Base-by-base conservation (phyloP, 1,140 invertebrate species). In the Contarinia nasturtii region DNA sequence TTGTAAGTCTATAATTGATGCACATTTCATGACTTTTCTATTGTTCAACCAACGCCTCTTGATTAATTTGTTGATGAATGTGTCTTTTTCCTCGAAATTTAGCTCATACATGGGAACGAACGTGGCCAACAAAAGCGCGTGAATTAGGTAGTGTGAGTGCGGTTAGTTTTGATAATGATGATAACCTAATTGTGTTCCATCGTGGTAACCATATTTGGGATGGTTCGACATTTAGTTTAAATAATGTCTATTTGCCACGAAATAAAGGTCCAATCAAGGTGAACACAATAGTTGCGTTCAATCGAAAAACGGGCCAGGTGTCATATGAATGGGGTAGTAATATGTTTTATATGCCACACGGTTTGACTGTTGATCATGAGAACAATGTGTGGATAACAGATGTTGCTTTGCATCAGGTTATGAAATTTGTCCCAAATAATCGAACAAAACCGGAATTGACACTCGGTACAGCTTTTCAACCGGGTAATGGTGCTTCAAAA, bases 301-400 rank as follows among this genome's bases (percentile, higher is more conserved):
- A 84, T 63, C 69, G 76, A 14, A 67, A 70, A 12, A 74, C 68
- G 46, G 89, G 90, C 2, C 65, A 74, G 38, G 55, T 83, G 1
- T 54, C 91, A 7, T 71, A 80, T 49, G 68, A 75, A 56, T 90
- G 86, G 80, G 90, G 90, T 18, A 70, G 71, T 51, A 75, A 83
- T 54, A 68, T 82, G 84, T 96, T 95, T 68, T 93, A 84, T 59
- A 69, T 97, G 60, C 93, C 92, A 1, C 93, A 97, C 67, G 91
- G 91, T 10, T 73, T 97, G 21, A 88, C 85, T 34, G 74, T 94
- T 18, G 91, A 95, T 61, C 60, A 66, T 14, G 61, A 76, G 33
- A 78, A 81, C 43, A 92, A 93, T 68, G 75, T 88, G 37, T 91
- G 84, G 82, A 58, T 92, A 14, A 97, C 93, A 0, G 93, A 97